A percentile compares a stretch with the other conserved stretches of the same genome.
These are phyloP conservation scores for Hydractinia symbiolongicarpus DNA, from an alignment of 30 jellyfish, hydroid and myxozoan species.

Conservation along the genomic window DNA sequence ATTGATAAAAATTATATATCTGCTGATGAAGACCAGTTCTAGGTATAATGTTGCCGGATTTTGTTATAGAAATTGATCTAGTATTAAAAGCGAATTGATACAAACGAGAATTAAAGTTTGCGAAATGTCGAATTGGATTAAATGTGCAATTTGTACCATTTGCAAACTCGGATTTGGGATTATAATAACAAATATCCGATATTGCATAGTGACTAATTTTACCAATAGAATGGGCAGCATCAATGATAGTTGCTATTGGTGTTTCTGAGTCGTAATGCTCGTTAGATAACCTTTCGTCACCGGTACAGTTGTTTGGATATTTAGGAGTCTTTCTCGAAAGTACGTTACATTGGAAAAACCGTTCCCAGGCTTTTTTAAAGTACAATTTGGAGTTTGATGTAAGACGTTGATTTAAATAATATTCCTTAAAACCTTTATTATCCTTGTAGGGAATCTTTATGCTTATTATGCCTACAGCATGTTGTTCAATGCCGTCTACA, in stretches of 20 bases:
- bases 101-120: neutral
- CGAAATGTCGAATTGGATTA: conserved; percentile 11
- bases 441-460: conserved; percentile 25
- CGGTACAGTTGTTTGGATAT: conserved; percentile 34
- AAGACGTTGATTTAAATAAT: conserved; percentile 33
- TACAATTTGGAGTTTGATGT: conserved; percentile 32
- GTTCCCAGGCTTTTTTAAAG: conserved; percentile 64
- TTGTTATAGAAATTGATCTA: too few species aligned
- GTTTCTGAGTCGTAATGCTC: neutral
- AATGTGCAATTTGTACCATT: neutral
- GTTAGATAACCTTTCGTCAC: conserved; percentile 40
- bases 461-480: conserved; percentile 52
- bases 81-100: neutral
- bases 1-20: too few species aligned
- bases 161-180: neutral
- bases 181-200: conserved; percentile 23
- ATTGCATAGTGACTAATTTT: too few species aligned
- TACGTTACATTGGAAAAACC: conserved; percentile 37
- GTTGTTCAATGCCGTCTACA: conserved; percentile 22
- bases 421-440: conserved; percentile 36
- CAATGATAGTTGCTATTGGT: conserved; percentile 46
- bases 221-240: conserved; percentile 38
- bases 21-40: too few species aligned
- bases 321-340: neutral
- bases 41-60: too few species aligned